Evolutionary conservation across 2,797 vertebrate genomes (phyloP).

Genomic region (Myotis planiceps): DNA sequence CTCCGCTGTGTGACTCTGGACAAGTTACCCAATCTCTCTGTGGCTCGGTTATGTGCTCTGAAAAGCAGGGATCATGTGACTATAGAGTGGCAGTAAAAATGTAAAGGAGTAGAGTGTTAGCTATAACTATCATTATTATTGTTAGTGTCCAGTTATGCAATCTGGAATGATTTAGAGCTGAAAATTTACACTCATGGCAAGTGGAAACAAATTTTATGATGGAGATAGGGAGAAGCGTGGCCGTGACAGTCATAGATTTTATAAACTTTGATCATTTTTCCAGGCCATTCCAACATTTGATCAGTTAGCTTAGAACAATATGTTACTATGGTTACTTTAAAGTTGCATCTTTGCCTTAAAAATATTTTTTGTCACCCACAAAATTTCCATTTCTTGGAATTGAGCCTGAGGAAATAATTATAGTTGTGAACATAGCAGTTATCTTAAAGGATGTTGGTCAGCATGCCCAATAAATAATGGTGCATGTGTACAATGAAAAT

Average conservation of each 20-base stretch:
- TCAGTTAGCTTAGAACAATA: constrained; percentile 9
- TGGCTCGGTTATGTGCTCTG: not conserved
- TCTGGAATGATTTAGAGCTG: not conserved
- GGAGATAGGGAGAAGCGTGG: not conserved
- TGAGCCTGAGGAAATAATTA: constrained; percentile 51
- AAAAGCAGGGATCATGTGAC: not conserved
- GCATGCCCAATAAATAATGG: not conserved
- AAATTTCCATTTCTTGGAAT: constrained; percentile 51
- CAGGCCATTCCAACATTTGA: not conserved
- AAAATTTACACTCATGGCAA: not conserved
- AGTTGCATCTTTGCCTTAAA: constrained; percentile 60
- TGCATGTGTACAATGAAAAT: no score
- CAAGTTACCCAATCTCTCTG: not conserved
- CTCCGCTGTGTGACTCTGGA: not conserved
- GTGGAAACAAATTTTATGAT: not conserved
- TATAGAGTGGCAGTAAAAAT: not conserved
- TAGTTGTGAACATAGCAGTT: not conserved
- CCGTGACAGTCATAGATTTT: not conserved
- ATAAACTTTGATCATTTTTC: constrained; percentile 9
- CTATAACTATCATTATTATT: not conserved
- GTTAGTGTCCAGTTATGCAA: not conserved
- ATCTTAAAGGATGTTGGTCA: not conserved
- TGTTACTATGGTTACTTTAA: constrained; percentile 43
- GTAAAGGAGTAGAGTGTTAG: not conserved
- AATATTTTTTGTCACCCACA: constrained; percentile 4